Percentiles rank a stretch among this genome's conserved stretches.
Conservation (phyloP, 1,140 invertebrate genomes). For the Physella acuta region DNA sequence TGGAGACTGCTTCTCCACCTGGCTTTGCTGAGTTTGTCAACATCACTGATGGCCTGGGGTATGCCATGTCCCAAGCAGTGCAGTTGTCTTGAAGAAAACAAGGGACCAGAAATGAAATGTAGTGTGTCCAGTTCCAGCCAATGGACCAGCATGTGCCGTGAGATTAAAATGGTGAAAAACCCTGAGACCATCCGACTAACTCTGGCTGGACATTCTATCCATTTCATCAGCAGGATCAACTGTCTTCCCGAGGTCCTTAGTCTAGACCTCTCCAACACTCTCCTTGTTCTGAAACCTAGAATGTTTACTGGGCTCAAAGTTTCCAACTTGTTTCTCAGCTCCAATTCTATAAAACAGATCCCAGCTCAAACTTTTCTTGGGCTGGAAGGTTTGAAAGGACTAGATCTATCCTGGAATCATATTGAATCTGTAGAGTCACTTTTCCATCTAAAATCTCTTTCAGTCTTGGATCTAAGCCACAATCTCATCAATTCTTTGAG, state of each 20-base stretch:
- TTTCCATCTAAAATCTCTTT: too few species aligned
- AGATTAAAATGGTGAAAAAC: too few species aligned
- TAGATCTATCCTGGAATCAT: constrained; percentile 42
- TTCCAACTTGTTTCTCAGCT: constrained; percentile 23
- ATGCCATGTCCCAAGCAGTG: too few species aligned
- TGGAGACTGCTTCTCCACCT: not conserved
- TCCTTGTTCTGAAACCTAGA: not conserved
- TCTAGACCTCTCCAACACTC: constrained; percentile 4
- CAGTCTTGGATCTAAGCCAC: constrained; percentile 34
- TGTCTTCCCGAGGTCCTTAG: constrained; percentile 5
- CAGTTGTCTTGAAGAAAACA: too few species aligned
- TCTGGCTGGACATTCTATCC: not conserved
- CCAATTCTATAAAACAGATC: constrained; percentile 28
- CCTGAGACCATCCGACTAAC: too few species aligned
- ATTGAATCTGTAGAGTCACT: too few species aligned
- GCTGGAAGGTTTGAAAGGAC: constrained; percentile 14
- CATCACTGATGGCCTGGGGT: too few species aligned
- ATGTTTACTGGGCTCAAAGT: constrained; percentile 24
- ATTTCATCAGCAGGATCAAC: not conserved
- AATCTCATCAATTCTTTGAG: constrained; percentile 36
- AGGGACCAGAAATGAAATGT: too few species aligned
- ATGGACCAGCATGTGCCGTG: too few species aligned
- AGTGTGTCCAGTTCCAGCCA: too few species aligned
- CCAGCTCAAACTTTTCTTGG: constrained; percentile 19
- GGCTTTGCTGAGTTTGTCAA: too few species aligned